These are phyloP conservation scores for Drosophila limbata DNA, from an alignment of 2,888 invertebrate genomes.

Conservation along the genomic window DNA sequence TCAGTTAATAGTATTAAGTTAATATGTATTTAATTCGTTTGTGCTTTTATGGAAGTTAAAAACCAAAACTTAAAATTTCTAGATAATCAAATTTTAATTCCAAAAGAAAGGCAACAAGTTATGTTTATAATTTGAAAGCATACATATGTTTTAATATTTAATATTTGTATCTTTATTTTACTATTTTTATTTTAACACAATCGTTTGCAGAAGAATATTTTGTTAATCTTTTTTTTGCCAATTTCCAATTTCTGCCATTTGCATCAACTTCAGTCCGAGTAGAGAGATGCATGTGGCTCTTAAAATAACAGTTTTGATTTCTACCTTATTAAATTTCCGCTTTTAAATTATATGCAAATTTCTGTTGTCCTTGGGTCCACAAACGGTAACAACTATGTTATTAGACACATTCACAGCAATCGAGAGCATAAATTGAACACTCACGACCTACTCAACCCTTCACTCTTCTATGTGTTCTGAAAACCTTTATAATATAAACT, in stretches of 20 bases:
- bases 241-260: not conserved
- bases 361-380: constrained; percentile 8
- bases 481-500: constrained; percentile 15
- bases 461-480: too few relatives aligned
- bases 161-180: too few relatives aligned
- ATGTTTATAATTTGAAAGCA: too few relatives aligned
- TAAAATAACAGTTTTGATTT: not conserved
- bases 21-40: too few relatives aligned
- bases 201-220: not conserved
- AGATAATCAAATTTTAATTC: too few relatives aligned
- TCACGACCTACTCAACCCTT: not conserved
- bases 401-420: constrained; percentile 43
- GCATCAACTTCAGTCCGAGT: not conserved
- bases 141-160: too few relatives aligned
- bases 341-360: constrained; percentile 28
- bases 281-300: not conserved
- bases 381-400: constrained; percentile 30
- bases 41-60: too few relatives aligned
- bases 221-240: not conserved
- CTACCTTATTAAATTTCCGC: constrained; percentile 34
- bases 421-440: constrained; percentile 19
- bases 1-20: not conserved
- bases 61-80: too few relatives aligned
- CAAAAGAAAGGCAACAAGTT: too few relatives aligned
- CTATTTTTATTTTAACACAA: too few relatives aligned